Evolutionary conservation across 2,797 vertebrate genomes (phyloP), one percentile per base, ranked within the genome.

Genomic region (Diplodus puntazzo): DNA sequence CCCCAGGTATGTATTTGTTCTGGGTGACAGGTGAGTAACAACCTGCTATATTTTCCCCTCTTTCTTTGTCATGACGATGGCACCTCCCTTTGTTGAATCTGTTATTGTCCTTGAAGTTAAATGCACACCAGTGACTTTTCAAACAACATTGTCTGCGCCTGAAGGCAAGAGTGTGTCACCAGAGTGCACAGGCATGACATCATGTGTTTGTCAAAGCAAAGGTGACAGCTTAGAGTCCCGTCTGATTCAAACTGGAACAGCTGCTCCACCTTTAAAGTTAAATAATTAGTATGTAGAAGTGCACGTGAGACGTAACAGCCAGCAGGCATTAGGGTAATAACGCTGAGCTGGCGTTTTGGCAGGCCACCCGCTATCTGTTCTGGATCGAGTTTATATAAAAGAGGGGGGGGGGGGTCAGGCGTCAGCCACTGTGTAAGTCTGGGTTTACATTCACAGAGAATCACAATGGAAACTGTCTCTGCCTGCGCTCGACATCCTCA

Each of bases 281-380:
- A 65, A 67, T 25, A 63, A 70, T 63, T 54, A 55, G 39, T 39
- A 39, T 39, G 39, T 10, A 39, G 39, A 39, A 10, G 39, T 39
- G 39, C 39, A 39, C 39, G 39, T 39, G 39, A 39, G 39, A 69
- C 58, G 49, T 34, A 54, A 72, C 60, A 63, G 81, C 67, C 50
- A 60, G 76, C 50, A 84, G 74, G 81, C 69, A 70, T 82, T 65
- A 67, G 61, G 54, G 30, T 80, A 67, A 85, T 74, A 82, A 55
- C 79, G 83, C 82, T 87, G 87, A 89, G 81, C 59, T 88, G 69
- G 85, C 57, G 23, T 86, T 89, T 70, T 90, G 89, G 74, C 85
- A 87, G 54, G 57, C 43, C 30, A 61, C 54, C 57, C 4, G 11
- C 65, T 85, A 72, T 84, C 83, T 88, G 69, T 73, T 88, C 54